phyloP scores from a whole-genome alignment of 2,888 invertebrate species.

The Orthonychiurus folsomi region DNA sequence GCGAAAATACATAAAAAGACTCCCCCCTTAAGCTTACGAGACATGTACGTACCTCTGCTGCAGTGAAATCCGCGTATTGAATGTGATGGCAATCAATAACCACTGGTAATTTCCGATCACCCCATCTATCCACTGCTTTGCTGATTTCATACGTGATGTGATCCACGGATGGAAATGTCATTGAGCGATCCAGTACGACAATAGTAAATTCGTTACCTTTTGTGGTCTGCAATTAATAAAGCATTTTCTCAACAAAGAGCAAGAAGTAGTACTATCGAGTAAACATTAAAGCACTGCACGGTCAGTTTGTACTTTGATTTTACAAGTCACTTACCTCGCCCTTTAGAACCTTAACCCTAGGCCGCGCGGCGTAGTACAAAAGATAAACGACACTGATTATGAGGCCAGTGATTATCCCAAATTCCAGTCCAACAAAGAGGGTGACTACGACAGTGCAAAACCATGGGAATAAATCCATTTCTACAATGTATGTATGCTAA shows the following conservation, averaged over 20 bases:
- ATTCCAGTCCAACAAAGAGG: constrained; percentile 69
- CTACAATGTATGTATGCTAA: constrained; percentile 10
- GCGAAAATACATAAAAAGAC: too few species aligned
- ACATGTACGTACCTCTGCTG: constrained; percentile 62
- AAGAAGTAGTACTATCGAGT: too few species aligned
- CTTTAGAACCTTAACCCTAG: constrained; percentile 70
- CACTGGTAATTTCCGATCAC: constrained; percentile 59
- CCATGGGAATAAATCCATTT: constrained; percentile 76
- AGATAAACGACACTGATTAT: constrained; percentile 74
- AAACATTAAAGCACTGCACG: too few species aligned
- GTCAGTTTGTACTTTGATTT: too few species aligned
- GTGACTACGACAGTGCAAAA: constrained; percentile 76
- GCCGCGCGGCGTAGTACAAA: constrained; percentile 75
- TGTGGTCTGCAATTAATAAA: too few species aligned
- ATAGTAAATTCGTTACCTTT: constrained; percentile 37
- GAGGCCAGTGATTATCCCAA: constrained; percentile 76
- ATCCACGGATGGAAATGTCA: constrained; percentile 83
- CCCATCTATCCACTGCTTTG: constrained; percentile 61
- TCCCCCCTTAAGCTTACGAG: too few species aligned
- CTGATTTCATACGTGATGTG: constrained; percentile 73
- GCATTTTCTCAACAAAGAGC: constrained; percentile 42
- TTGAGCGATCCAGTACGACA: constrained; percentile 51
- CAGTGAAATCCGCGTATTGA: constrained; percentile 78
- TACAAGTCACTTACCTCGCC: constrained; percentile 60
- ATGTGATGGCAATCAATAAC: constrained; percentile 81